Evolutionary conservation across 2,888 invertebrate genomes (phyloP).

Genomic region (Rhogogaster chlorosoma): DNA sequence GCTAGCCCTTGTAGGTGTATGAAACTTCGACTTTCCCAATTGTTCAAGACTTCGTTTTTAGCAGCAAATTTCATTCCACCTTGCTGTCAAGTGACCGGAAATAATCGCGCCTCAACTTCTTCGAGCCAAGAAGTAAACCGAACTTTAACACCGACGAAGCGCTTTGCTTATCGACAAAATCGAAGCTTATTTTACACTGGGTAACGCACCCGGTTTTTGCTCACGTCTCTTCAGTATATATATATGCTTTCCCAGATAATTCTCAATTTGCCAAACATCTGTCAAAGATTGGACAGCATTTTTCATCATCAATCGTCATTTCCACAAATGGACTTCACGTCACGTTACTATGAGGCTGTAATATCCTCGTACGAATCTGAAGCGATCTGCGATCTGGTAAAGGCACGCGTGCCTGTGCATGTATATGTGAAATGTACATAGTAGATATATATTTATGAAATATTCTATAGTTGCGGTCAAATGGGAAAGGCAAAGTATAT

Average conservation of each 20-base stretch:
- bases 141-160: conserved; percentile 35
- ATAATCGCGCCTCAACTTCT: not conserved
- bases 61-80: not conserved
- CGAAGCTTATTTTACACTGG: conserved; percentile 1
- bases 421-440: not conserved
- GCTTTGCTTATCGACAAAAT: conserved; percentile 22
- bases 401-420: not conserved
- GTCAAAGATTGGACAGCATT: not conserved
- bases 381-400: not conserved
- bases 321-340: not conserved
- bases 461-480: not conserved
- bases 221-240: not conserved
- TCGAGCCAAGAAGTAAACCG: conserved; percentile 5
- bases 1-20: not conserved
- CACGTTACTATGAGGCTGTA: not conserved
- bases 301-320: not conserved
- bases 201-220: not conserved
- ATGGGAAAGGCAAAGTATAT: conserved; percentile 28
- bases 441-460: not conserved
- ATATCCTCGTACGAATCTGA: not conserved
- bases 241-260: not conserved
- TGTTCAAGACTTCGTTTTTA: not conserved
- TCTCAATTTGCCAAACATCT: not conserved
- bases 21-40: not conserved
- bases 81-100: conserved; percentile 31